Percentiles rank a stretch among this genome's conserved stretches.
phyloP scores from a whole-genome alignment of 2,113 vertebrate species.

The Erythrocebus patas region DNA sequence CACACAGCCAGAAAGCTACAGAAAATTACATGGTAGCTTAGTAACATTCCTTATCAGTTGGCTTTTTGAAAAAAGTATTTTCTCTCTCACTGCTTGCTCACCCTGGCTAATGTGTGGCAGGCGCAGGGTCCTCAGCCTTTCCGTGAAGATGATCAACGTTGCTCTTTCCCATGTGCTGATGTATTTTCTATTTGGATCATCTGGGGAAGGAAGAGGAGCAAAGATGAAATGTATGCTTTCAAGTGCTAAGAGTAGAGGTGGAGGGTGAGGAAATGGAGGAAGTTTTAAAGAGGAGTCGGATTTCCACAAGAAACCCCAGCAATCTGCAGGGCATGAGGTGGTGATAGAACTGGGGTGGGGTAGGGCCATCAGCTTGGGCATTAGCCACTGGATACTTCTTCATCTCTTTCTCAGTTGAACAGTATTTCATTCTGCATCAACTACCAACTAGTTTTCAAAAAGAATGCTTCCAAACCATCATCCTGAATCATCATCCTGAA shows the following conservation, averaged over 20 bases:
- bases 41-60: not conserved
- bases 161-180: not conserved
- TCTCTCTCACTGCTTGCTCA: not conserved
- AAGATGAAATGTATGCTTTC: not conserved
- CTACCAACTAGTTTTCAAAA: slow-evolving; percentile 25
- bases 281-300: not conserved
- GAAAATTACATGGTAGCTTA: not conserved
- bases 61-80: not conserved
- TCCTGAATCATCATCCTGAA: not conserved
- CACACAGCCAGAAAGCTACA: not conserved
- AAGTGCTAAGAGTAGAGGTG: not conserved
- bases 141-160: not conserved
- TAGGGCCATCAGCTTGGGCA: not conserved
- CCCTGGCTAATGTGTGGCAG: not conserved
- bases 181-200: not conserved
- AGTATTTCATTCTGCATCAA: not conserved
- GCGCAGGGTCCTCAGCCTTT: not conserved
- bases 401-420: not conserved
- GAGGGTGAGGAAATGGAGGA: not conserved
- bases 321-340: not conserved
- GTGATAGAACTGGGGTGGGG: not conserved
- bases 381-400: not conserved
- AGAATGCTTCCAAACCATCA: not conserved
- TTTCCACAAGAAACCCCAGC: not conserved
- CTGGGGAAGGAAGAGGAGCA: not conserved